Conservation (phyloP, 2,888 invertebrate species). For the Conus canariensis region DNA sequence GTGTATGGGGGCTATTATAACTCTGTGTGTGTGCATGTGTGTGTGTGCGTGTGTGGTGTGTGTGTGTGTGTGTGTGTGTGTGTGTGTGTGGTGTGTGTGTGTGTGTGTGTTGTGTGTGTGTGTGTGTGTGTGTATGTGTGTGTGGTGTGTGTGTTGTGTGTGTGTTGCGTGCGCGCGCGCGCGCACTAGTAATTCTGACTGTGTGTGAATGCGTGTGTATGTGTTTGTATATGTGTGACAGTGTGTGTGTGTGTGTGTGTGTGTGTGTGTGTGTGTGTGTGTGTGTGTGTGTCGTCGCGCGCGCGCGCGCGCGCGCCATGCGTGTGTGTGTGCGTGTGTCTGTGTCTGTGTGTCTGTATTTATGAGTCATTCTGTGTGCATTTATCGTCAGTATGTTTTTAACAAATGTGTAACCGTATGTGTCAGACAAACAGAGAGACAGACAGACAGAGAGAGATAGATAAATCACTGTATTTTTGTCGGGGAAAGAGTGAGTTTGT, state of each 20-base stretch:
- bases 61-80: background rate
- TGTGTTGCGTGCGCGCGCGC: background rate
- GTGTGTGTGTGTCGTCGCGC: background rate
- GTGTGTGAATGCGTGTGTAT: background rate
- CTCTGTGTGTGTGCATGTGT: background rate
- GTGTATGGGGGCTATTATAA: too few species aligned
- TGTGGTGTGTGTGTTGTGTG: background rate
- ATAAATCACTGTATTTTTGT: too few species aligned
- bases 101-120: too few species aligned
- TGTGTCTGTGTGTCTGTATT: too few species aligned
- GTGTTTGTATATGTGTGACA: background rate
- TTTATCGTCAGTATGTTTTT: too few species aligned
- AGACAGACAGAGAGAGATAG: too few species aligned
- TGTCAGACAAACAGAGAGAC: too few species aligned
- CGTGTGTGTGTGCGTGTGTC: background rate
- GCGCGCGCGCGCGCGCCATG: background rate
- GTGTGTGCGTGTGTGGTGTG: background rate
- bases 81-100: slow-evolving; percentile 12
- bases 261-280: slow-evolving; percentile 28
- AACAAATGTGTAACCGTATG: too few species aligned
- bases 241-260: slow-evolving; percentile 12
- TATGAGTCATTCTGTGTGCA: too few species aligned
- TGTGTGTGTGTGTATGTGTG: slow-evolving; percentile 1
- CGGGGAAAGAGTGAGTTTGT: too few species aligned
- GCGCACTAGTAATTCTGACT: background rate